phyloP scores from a whole-genome alignment of 2,797 vertebrate species.

The Amniataba percoides region DNA sequence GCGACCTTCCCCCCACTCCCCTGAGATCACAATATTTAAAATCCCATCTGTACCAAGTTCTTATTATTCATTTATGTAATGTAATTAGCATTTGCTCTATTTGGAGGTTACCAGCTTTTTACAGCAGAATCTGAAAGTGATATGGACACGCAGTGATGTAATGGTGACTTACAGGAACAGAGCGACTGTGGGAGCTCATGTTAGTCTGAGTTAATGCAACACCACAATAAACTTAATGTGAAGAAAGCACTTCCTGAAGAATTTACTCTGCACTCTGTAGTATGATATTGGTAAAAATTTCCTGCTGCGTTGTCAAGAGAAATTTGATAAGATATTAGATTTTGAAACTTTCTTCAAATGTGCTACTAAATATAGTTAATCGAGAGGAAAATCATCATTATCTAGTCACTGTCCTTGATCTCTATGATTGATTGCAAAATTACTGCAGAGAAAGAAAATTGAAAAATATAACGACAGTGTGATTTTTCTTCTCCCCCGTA shows the following conservation, averaged over 20 bases:
- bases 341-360: neutral
- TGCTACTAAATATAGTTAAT: no score
- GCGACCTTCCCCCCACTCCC: constrained; percentile 15
- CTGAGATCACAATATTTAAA: constrained; percentile 31
- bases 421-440: no score
- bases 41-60: constrained; percentile 45
- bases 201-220: no score
- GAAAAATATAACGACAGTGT: accelerated
- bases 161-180: neutral
- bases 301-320: neutral
- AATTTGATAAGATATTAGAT: neutral
- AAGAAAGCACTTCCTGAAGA: neutral
- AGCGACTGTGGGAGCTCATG: neutral
- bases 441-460: no score
- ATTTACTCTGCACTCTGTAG: neutral
- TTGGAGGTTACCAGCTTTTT: constrained; percentile 4
- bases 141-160: neutral
- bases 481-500: neutral
- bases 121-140: neutral
- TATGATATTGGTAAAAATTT: neutral
- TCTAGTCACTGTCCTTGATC: no score
- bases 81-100: constrained; percentile 26
- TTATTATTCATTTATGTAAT: constrained; percentile 54
- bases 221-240: no score
- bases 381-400: no score